These are phyloP conservation scores for Atta cephalotes DNA, from an alignment of 1,140 invertebrate genomes.

Conservation along the genomic window DNA sequence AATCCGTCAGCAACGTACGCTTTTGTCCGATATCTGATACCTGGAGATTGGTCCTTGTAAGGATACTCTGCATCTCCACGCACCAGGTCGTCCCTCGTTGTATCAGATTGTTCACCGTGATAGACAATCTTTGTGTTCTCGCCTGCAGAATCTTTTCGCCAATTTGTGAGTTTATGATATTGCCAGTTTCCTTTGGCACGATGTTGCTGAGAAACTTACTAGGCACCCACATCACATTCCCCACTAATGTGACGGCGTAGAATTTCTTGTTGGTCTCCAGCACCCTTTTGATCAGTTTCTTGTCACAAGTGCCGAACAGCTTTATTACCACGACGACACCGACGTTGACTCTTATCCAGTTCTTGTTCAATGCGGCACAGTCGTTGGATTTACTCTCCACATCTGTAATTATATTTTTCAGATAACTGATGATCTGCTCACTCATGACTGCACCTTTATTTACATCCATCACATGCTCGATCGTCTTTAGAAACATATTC, in stretches of 20 bases:
- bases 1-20: conserved; percentile 88
- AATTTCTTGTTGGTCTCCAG: conserved; percentile 93
- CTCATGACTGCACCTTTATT: conserved; percentile 90
- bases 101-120: conserved; percentile 73
- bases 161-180: conserved; percentile 69
- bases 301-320: conserved; percentile 93
- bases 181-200: conserved; percentile 78
- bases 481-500: conserved; percentile 82
- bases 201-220: conserved; percentile 89
- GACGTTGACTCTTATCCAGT: conserved; percentile 91
- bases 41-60: conserved; percentile 83
- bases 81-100: conserved; percentile 80
- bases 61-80: conserved; percentile 77
- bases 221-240: conserved; percentile 93
- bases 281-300: conserved; percentile 91
- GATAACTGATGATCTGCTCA: conserved; percentile 91
- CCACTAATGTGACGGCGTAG: conserved; percentile 91
- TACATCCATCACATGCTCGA: conserved; percentile 90
- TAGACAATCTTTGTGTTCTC: conserved; percentile 77
- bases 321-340: conserved; percentile 91
- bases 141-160: conserved; percentile 80
- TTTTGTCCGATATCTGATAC: conserved; percentile 89
- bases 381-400: conserved; percentile 89
- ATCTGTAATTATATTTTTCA: conserved; percentile 89
- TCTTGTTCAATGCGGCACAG: conserved; percentile 87